Percentiles rank a stretch among this genome's conserved stretches.
phyloP scores from a whole-genome alignment of 2,888 invertebrate genomes.

The Idaea biselata region DNA sequence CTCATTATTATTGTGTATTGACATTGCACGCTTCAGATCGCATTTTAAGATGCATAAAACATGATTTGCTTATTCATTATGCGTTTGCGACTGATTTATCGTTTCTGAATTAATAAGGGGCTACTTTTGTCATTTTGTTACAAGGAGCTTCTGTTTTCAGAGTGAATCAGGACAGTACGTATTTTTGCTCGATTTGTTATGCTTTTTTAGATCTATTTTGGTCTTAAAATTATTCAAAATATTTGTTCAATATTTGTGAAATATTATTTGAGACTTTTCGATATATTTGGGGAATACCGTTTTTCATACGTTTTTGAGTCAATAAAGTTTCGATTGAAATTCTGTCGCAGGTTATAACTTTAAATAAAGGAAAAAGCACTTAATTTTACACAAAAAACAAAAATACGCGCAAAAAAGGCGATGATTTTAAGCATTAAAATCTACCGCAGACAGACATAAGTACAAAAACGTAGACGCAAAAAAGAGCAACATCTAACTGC shows the following conservation, averaged over 20 bases:
- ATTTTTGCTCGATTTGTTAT: not conserved
- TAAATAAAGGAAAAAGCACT: too few relatives aligned
- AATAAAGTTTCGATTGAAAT: too few relatives aligned
- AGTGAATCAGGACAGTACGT: not conserved
- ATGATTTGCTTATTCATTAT: not conserved
- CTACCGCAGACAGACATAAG: not conserved
- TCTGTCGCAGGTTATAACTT: too few relatives aligned
- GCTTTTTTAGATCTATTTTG: too few relatives aligned
- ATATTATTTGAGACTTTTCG: too few relatives aligned
- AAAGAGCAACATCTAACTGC: not conserved
- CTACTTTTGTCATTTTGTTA: not conserved
- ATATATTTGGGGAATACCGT: too few relatives aligned
- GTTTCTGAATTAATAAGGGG: not conserved
- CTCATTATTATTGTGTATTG: not conserved
- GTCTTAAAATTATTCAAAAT: too few relatives aligned
- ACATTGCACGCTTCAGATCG: not conserved
- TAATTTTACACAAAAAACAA: not conserved
- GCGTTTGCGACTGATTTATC: not conserved
- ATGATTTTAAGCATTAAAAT: not conserved
- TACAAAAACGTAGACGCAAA: not conserved
- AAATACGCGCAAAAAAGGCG: not conserved
- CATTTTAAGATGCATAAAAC: not conserved
- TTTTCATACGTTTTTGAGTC: too few relatives aligned
- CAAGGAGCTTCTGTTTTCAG: not conserved
- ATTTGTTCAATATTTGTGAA: too few relatives aligned